Percentiles rank a stretch among this genome's conserved stretches.
These are phyloP conservation scores for Pimpla rufipes DNA, from an alignment of 2,888 invertebrate genomes.

Conservation along the genomic window DNA sequence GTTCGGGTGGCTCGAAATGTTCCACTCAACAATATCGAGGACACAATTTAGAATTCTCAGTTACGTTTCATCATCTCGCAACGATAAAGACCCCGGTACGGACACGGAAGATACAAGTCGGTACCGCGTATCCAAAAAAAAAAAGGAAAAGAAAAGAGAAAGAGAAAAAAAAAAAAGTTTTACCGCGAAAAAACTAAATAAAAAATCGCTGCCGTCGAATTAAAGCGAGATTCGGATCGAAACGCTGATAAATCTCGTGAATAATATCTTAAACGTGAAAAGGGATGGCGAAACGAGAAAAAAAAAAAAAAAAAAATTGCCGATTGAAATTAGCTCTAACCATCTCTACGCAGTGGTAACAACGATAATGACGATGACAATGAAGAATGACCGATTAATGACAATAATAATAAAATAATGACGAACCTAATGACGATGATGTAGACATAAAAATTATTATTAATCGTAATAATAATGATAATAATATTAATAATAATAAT, in stretches of 20 bases:
- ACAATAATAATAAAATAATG: constrained; percentile 55
- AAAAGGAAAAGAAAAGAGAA: not conserved
- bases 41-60: constrained; percentile 5
- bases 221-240: constrained; percentile 57
- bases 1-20: not conserved
- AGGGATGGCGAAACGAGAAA: constrained; percentile 4
- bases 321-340: constrained; percentile 56
- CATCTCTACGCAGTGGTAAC: constrained; percentile 71
- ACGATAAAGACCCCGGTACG: constrained; percentile 6
- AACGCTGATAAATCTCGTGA: constrained; percentile 39
- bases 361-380: constrained; percentile 73
- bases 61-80: not conserved
- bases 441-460: constrained; percentile 66
- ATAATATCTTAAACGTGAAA: constrained; percentile 13
- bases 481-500: constrained; percentile 69
- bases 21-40: constrained; percentile 14
- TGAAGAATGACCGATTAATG: constrained; percentile 67
- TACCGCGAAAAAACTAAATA: constrained; percentile 2
- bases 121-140: not conserved
- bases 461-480: constrained; percentile 58
- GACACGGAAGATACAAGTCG: not conserved
- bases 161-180: not conserved
- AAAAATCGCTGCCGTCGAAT: constrained; percentile 48
- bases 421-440: constrained; percentile 67
- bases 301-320: constrained; percentile 5